Evolutionary conservation across 1,140 invertebrate genomes (phyloP), one percentile per base, ranked within the genome.

Genomic region (Meteorus sp.): DNA sequence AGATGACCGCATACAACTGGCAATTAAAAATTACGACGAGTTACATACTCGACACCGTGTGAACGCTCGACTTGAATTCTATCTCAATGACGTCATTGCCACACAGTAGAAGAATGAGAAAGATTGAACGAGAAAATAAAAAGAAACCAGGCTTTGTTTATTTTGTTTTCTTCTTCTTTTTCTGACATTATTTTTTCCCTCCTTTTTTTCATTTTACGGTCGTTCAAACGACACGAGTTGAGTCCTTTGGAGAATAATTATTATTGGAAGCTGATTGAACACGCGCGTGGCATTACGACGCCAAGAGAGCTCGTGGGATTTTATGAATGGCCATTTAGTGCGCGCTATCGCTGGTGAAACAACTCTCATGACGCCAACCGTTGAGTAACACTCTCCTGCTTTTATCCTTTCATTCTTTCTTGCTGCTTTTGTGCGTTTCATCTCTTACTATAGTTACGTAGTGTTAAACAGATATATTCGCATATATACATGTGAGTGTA

Each of bases 301-400:
- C 15, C 33, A 33, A 8, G 13, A 15, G 23, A 50, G n/a, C 17
- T 7, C 23, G 23, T n/a, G n/a, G n/a, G 33, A n/a, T 50, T 45
- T 45, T 37, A 52, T 52, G 50, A 52, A 52, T 52, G 50, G 33
- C 15, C 50, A n/a, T 52, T 52, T 13, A 15, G 17, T 37, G 15
- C 25, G n/a, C 7, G 8, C 3, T 52, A 52, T n/a, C 11, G 23
- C 27, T n/a, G 8, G 45, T 27, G 19, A 27, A 19, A 27, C 7
- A 22, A 20, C 31, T 27, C 19, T 8, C 15, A 19, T 19, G 33
- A 39, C 23, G 25, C n/a, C 53, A 44, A 29, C 13, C 6, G 13
- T 7, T 15, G 11, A 8, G 4, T 22, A 6, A 3, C 15, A 43
- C 19, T 4, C 15, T 43, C 15, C 45, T 44, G 8, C 33, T 20